Evolutionary conservation across 2,888 invertebrate species (phyloP).

Genomic region (Lasioglossum calceatum): DNA sequence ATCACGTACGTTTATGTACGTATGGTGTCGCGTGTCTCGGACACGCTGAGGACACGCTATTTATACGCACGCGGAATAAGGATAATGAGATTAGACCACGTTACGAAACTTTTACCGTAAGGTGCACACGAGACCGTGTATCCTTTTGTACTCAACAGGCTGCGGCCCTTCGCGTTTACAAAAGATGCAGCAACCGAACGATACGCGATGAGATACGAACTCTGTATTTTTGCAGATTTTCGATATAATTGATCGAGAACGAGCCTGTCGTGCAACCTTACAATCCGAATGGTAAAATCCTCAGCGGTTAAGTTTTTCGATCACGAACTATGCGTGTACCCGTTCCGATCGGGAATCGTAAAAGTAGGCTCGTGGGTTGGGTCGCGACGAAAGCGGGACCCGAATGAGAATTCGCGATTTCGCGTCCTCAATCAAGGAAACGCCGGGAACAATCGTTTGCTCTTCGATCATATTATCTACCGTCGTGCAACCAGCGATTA

Average conservation of each 20-base stretch:
- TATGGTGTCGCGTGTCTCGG: conserved; percentile 16
- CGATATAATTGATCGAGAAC: background rate
- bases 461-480: background rate
- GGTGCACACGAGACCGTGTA: background rate
- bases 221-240: background rate
- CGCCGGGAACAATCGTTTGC: background rate
- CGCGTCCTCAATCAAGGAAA: conserved; percentile 1
- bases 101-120: conserved; percentile 31
- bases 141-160: background rate
- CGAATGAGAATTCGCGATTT: conserved; percentile 33
- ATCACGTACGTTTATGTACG: conserved; percentile 17
- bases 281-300: background rate
- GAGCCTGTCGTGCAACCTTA: background rate
- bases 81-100: conserved; percentile 31
- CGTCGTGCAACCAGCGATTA: conserved; percentile 11
- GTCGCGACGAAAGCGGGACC: conserved; percentile 26
- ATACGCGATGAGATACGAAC: background rate
- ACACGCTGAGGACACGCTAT: conserved; percentile 22
- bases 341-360: conserved; percentile 31
- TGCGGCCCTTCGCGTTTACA: background rate
- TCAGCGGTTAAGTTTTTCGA: conserved; percentile 17
- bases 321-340: conserved; percentile 35
- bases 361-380: conserved; percentile 49
- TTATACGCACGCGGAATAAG: conserved; percentile 29
- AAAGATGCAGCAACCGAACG: background rate